Percentiles rank a stretch among this genome's conserved stretches.
Conservation (phyloP, 2,113 vertebrate species). For the Tyto alba region DNA sequence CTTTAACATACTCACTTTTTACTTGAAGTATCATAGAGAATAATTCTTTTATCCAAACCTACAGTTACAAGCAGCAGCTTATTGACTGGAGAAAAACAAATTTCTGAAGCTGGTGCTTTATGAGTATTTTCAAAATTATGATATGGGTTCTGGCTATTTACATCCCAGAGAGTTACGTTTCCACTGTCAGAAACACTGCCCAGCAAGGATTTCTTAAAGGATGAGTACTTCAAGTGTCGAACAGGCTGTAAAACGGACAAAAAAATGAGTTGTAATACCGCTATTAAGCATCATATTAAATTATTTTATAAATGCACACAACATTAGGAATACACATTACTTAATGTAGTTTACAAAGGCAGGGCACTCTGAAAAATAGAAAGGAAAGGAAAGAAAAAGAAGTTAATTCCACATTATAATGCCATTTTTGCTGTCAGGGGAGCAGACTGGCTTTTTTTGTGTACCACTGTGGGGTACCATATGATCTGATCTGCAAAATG, state of each 20-base stretch:
- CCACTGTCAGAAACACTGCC: slow-evolving; percentile 92
- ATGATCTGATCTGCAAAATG: not conserved
- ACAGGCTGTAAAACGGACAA: slow-evolving; percentile 79
- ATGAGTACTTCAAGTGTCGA: slow-evolving; percentile 87
- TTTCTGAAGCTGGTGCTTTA: slow-evolving; percentile 89
- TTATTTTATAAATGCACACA: not conserved
- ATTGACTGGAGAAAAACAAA: slow-evolving; percentile 93
- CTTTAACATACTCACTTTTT: slow-evolving; percentile 84
- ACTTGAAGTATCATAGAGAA: slow-evolving; percentile 93
- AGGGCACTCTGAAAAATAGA: not conserved
- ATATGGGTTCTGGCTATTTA: slow-evolving; percentile 86
- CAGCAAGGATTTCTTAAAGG: slow-evolving; percentile 88
- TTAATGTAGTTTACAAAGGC: not conserved
- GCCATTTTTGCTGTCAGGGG: not conserved
- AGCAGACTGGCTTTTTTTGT: not conserved
- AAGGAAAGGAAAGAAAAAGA: too few relatives aligned
- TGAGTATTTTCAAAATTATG: slow-evolving; percentile 86
- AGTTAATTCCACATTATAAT: not conserved
- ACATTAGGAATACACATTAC: not conserved
- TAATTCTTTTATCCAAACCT: slow-evolving; percentile 95
- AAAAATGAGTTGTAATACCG: not conserved
- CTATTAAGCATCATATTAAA: not conserved
- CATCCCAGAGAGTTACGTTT: slow-evolving; percentile 90
- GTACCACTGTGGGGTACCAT: not conserved
- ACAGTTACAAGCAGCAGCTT: slow-evolving; percentile 91